These are phyloP conservation scores for Lepidonotus clava DNA, from an alignment of 2,888 invertebrate species.

Conservation along the genomic window DNA sequence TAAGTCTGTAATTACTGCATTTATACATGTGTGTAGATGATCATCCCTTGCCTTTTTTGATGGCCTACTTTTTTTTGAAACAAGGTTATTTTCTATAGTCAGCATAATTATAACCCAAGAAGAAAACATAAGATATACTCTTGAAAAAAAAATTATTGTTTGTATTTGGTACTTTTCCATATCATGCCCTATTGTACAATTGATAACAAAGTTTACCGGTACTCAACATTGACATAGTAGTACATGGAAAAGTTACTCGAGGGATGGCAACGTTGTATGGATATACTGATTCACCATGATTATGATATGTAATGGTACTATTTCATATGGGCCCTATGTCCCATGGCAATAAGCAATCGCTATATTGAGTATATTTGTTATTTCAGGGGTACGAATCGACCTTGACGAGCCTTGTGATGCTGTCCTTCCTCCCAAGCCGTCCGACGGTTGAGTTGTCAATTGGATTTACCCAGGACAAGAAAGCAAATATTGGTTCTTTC, in stretches of 20 bases:
- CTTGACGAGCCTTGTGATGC: constrained; percentile 76
- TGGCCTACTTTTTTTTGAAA: neutral
- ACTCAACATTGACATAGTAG: neutral
- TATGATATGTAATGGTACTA: no score
- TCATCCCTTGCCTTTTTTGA: no score
- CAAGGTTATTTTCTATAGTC: neutral
- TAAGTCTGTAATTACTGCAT: constrained; percentile 55
- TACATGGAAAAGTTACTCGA: neutral
- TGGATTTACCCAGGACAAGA: neutral
- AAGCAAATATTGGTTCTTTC: neutral
- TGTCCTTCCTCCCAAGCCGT: constrained; percentile 66
- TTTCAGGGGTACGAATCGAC: constrained; percentile 73
- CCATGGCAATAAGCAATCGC: neutral
- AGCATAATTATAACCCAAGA: neutral
- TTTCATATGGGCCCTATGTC: no score
- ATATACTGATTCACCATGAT: neutral
- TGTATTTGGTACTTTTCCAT: no score
- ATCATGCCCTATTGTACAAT: neutral
- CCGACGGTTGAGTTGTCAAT: neutral
- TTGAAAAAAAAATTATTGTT: neutral
- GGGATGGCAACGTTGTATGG: neutral
- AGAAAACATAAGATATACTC: neutral
- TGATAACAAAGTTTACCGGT: neutral
- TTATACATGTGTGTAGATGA: neutral
- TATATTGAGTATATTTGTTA: neutral